Conservation (phyloP, 2,888 invertebrate species). For the Pandemis heparana region DNA sequence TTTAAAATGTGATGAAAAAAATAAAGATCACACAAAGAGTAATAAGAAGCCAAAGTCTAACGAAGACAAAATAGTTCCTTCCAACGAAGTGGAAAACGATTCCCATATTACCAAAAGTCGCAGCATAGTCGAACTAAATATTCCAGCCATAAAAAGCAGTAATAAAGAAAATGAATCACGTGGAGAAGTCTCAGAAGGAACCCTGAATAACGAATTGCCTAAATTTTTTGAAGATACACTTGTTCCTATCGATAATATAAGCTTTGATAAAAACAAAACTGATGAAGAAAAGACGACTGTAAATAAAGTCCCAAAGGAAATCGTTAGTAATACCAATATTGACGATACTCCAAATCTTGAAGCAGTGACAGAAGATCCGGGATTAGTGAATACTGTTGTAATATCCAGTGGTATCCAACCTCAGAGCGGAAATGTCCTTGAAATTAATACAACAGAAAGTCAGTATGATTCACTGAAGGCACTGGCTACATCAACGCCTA, state of each 20-base stretch:
- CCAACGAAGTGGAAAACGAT: background rate
- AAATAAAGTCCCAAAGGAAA: background rate
- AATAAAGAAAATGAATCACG: slow-evolving; percentile 24
- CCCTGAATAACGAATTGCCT: slow-evolving; percentile 18
- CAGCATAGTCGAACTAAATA: background rate
- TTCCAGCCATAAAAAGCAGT: background rate
- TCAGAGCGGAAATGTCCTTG: background rate
- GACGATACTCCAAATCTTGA: slow-evolving; percentile 29
- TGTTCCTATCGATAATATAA: slow-evolving; percentile 6
- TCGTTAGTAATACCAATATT: background rate
- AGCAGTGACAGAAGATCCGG: slow-evolving; percentile 46
- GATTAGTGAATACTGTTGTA: slow-evolving; percentile 65
- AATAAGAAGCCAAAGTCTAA: slow-evolving; percentile 19
- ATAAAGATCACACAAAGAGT: slow-evolving; percentile 8
- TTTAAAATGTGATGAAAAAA: slow-evolving; percentile 8
- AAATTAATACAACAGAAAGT: slow-evolving; percentile 27
- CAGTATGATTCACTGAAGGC: slow-evolving; percentile 53
- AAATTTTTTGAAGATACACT: slow-evolving; percentile 18
- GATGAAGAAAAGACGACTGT: slow-evolving; percentile 11
- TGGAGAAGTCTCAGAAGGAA: slow-evolving; percentile 9
- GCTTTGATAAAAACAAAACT: slow-evolving; percentile 3
- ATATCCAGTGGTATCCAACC: slow-evolving; percentile 69
- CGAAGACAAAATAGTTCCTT: slow-evolving; percentile 10
- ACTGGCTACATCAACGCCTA: slow-evolving; percentile 74
- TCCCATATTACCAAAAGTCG: background rate